A percentile compares a stretch with the other conserved stretches of the same genome.
These are phyloP conservation scores for Apamea sordens DNA, from an alignment of 2,888 invertebrate species.

Conservation along the genomic window DNA sequence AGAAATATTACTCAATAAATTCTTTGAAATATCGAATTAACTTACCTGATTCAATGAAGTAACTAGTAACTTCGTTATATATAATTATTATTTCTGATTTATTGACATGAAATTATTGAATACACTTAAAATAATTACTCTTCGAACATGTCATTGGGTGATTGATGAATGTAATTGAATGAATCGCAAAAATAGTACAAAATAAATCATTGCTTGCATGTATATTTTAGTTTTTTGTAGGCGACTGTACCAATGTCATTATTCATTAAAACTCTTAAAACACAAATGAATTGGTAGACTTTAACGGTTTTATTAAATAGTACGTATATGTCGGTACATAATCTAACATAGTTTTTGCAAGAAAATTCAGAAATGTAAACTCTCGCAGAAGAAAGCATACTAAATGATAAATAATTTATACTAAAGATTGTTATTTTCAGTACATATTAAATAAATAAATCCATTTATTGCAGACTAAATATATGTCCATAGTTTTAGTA, in stretches of 20 bases:
- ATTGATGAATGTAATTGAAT: conserved; percentile 46
- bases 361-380: neutral
- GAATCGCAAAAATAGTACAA: conserved; percentile 6
- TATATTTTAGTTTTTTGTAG: conserved; percentile 4
- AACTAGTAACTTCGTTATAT: conserved; percentile 29
- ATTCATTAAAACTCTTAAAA: neutral
- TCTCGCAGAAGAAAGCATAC: neutral
- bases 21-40: conserved; percentile 41
- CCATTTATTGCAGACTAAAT: too few relatives aligned
- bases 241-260: neutral
- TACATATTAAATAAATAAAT: too few relatives aligned
- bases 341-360: neutral
- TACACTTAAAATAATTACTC: conserved; percentile 52
- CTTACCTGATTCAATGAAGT: conserved; percentile 20
- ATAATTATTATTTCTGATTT: conserved; percentile 50
- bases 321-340: neutral
- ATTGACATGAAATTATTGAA: conserved; percentile 52
- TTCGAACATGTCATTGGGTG: conserved; percentile 39
- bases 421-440: conserved; percentile 4
- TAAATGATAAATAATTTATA: neutral
- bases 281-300: neutral
- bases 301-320: neutral
- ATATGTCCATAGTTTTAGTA: too few relatives aligned
- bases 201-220: neutral
- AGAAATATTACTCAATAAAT: conserved; percentile 39